Evolutionary conservation across 2,888 invertebrate genomes (phyloP).

Genomic region (Stegana nigrithorax): DNA sequence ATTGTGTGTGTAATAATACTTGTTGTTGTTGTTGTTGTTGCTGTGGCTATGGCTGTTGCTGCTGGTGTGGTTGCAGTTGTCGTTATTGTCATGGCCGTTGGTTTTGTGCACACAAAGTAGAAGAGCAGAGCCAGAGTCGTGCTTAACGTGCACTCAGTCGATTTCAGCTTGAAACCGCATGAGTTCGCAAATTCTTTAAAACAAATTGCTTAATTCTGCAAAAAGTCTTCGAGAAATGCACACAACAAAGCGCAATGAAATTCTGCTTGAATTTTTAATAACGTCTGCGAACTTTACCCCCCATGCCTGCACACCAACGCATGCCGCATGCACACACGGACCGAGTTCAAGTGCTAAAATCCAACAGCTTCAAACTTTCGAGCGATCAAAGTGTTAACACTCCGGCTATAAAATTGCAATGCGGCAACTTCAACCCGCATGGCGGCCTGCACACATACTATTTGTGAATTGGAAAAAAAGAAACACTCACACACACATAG

Average conservation of each 20-base stretch:
- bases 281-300: background rate
- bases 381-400: constrained; percentile 5
- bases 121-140: background rate
- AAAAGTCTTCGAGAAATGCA: no score
- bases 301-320: background rate
- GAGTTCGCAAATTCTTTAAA: constrained; percentile 28
- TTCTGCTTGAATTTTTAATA: no score
- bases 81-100: no score
- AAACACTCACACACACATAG: no score
- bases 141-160: background rate
- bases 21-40: constrained; percentile 4
- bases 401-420: background rate
- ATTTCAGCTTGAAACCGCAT: constrained; percentile 26
- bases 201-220: no score
- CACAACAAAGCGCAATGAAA: no score
- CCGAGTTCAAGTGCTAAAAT: background rate
- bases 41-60: constrained; percentile 7
- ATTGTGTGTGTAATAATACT: constrained; percentile 34
- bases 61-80: constrained; percentile 25
- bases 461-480: no score
- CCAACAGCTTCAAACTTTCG: background rate
- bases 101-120: no score
- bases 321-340: background rate
- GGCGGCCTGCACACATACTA: no score
- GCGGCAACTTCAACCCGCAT: no score